Conservation (phyloP, 2,797 vertebrate species). For the Oreortyx pictus region DNA sequence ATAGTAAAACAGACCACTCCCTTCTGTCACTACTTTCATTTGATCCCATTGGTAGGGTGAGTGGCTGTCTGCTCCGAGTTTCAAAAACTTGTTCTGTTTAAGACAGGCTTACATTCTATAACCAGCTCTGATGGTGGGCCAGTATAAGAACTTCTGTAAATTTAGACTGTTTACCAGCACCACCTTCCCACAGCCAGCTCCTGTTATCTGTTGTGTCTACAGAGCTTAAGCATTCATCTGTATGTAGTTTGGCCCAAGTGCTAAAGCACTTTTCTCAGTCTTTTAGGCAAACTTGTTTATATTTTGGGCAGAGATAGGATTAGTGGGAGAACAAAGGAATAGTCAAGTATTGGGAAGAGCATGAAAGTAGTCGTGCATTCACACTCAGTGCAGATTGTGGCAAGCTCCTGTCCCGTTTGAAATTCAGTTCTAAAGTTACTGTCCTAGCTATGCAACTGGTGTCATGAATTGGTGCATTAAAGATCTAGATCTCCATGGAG, state of each 20-base stretch:
- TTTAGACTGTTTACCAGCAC: not conserved
- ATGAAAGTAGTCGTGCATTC: not conserved
- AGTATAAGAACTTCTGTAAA: not conserved
- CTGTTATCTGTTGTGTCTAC: not conserved
- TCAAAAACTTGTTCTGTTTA: not conserved
- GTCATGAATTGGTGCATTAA: accelerated
- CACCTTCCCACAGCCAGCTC: not conserved
- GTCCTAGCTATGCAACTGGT: not conserved
- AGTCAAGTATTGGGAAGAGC: not conserved
- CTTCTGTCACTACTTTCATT: not conserved
- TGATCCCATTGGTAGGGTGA: not conserved
- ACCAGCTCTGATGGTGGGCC: not conserved
- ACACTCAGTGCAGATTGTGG: not conserved
- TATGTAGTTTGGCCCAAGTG: not conserved
- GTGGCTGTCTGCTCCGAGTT: not conserved
- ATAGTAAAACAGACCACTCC: not conserved
- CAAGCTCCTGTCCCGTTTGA: not conserved
- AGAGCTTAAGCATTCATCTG: not conserved
- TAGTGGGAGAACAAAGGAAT: not conserved
- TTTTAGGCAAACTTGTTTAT: not conserved
- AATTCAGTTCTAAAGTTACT: not conserved
- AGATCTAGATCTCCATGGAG: not conserved
- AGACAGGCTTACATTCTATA: not conserved
- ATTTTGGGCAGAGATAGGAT: not conserved
- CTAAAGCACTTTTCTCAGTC: not conserved